phyloP scores from a whole-genome alignment of 2,888 invertebrate genomes.

The Sclerodermus sp. region DNA sequence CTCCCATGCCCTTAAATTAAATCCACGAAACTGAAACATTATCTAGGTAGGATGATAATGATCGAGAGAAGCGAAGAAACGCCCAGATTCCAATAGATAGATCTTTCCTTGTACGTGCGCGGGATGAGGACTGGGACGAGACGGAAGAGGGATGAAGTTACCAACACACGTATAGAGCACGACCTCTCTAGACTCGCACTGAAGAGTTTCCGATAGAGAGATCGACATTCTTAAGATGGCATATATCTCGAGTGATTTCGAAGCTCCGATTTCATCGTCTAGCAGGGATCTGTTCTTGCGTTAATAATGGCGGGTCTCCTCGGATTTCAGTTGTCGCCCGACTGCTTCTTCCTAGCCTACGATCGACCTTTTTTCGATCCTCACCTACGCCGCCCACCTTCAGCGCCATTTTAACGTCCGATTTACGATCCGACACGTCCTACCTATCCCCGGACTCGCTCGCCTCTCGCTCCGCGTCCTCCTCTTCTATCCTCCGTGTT shows the following conservation, averaged over 20 bases:
- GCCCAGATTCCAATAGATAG: no score
- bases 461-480: background rate
- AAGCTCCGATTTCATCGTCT: slow-evolving; percentile 36
- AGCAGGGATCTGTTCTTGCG: slow-evolving; percentile 28
- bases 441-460: background rate
- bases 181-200: no score
- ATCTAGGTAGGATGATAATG: no score
- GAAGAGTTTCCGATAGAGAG: slow-evolving; percentile 11
- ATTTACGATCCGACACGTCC: background rate
- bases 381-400: background rate
- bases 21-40: no score
- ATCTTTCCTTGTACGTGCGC: no score
- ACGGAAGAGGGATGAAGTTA: no score
- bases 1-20: no score
- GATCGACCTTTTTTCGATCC: background rate
- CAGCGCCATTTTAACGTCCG: background rate
- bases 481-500: background rate
- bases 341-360: background rate
- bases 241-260: slow-evolving; percentile 31
- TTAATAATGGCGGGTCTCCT: slow-evolving; percentile 34
- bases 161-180: no score
- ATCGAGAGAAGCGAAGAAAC: no score
- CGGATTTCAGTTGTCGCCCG: slow-evolving; percentile 21
- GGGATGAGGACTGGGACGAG: no score
- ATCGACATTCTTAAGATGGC: slow-evolving; percentile 24